Evolutionary conservation across 1,140 invertebrate genomes (phyloP), one percentile per base, ranked within the genome.

Genomic region (Megalopta genalis): DNA sequence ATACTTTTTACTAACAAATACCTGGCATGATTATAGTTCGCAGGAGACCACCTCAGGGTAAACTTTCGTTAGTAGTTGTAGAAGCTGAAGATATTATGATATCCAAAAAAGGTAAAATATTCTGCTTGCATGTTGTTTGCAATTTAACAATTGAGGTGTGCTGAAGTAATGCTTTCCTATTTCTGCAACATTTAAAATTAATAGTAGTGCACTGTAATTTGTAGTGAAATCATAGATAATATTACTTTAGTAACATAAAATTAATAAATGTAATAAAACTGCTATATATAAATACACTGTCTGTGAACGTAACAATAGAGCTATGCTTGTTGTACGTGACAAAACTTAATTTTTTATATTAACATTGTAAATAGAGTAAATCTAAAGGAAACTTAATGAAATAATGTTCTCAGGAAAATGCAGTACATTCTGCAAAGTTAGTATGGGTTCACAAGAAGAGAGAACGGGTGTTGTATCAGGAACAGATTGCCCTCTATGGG

Each of bases 381-480:
- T 18, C 18, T 21, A 32, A 67, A 16, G 12, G 16, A 70, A 46
- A 32, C 46, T 72, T 39, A 54, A 57, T 25, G 59, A 12, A 76
- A 71, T 65, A 77, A 80, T 39, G 49, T 77, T 84, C 69, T 10
- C 73, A 92, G 91, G 91, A 27, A 93, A 93, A 69, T 92, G 88
- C 78, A 96, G 96, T 88, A 94, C 96, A 39, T 97, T 96, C 89
- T 97, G 96, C 92, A 96, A 97, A 93, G 96, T 97, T 2, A 95
- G 94, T 74, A 95, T 97, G 94, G 96, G 96, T 3, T 95, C 95
- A 14, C 96, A 97, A 91, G 95, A 96, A 88, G 95, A 96, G 85
- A 93, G 94, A 86, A 97, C 96, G 0, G 93, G 94, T 79, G 94
- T 96, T 2, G 93, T 95, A 4, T 93, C 93, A 39, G 94, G 90